Percentiles rank a stretch among this genome's conserved stretches.
Conservation (phyloP, 2,113 vertebrate genomes). For the Rhizomys pruinosus region DNA sequence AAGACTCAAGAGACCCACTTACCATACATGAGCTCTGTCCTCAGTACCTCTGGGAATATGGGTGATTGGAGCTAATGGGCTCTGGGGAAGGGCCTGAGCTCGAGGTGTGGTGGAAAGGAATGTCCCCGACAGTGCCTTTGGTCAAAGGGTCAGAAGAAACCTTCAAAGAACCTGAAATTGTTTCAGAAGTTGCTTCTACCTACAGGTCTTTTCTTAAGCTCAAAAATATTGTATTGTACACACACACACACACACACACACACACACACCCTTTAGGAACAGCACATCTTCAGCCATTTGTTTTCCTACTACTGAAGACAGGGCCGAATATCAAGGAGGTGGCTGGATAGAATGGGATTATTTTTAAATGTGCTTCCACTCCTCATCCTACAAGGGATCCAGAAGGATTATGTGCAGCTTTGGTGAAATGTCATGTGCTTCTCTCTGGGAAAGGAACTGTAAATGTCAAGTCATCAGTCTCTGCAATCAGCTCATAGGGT, state of each 20-base stretch:
- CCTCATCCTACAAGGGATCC: conserved; percentile 14
- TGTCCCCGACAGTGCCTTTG: not conserved
- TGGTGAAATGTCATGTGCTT: conserved; percentile 69
- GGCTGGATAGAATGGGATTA: conserved; percentile 43
- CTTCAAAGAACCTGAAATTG: not conserved
- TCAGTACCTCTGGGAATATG: not conserved
- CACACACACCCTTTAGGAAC: not conserved
- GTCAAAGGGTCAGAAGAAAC: not conserved
- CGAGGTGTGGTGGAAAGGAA: not conserved
- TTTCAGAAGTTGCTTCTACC: not conserved
- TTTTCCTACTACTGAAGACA: conserved; percentile 36
- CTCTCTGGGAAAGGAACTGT: conserved; percentile 71
- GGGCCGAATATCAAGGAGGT: not conserved
- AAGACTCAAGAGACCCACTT: not conserved
- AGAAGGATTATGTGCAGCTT: conserved; percentile 69
- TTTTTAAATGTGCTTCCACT: conserved; percentile 47
- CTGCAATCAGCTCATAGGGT: not conserved
- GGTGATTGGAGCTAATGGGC: not conserved
- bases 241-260: not conserved
- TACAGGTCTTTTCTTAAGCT: conserved; percentile 31
- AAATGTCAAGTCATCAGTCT: conserved; percentile 74
- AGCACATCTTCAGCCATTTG: conserved; percentile 27
- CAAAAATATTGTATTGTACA: not conserved
- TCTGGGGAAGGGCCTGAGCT: not conserved
- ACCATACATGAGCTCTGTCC: not conserved